These are phyloP conservation scores for Diuraphis noxia DNA, from an alignment of 1,140 invertebrate genomes.

Conservation along the genomic window DNA sequence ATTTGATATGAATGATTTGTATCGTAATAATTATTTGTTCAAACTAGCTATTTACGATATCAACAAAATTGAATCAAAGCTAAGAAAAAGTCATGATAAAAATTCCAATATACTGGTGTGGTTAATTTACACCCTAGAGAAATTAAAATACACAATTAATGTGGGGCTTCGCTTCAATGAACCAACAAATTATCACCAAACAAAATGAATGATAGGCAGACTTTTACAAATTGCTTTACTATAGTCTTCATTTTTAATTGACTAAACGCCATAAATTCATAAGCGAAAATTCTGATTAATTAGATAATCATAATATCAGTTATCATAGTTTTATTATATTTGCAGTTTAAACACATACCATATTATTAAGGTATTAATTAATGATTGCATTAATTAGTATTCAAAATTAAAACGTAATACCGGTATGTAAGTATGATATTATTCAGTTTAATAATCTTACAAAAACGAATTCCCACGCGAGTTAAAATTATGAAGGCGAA, in stretches of 20 bases:
- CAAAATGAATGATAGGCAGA: slow-evolving; percentile 7
- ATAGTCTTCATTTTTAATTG: slow-evolving; percentile 7
- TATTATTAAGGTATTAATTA: too few species aligned
- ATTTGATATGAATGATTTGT: not conserved
- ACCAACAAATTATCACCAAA: slow-evolving; percentile 26
- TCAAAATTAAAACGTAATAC: not conserved
- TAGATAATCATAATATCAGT: not conserved
- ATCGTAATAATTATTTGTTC: not conserved
- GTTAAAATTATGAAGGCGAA: not conserved
- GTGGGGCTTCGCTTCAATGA: slow-evolving; percentile 13
- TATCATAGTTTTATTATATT: not conserved
- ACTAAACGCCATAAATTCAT: not conserved
- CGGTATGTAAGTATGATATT: not conserved
- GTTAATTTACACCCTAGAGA: not conserved
- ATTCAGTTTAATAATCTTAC: not conserved
- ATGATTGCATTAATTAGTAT: not conserved
- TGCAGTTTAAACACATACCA: not conserved
- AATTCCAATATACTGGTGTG: not conserved
- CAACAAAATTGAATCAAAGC: slow-evolving; percentile 3
- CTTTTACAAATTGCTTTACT: slow-evolving; percentile 19
- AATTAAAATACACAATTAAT: slow-evolving; percentile 30
- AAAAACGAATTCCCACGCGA: not conserved
- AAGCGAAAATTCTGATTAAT: not conserved
- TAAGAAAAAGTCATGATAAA: not conserved
- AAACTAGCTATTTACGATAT: not conserved